These are phyloP conservation scores for Coendou prehensilis DNA, from an alignment of 2,797 vertebrate genomes.

Conservation along the genomic window DNA sequence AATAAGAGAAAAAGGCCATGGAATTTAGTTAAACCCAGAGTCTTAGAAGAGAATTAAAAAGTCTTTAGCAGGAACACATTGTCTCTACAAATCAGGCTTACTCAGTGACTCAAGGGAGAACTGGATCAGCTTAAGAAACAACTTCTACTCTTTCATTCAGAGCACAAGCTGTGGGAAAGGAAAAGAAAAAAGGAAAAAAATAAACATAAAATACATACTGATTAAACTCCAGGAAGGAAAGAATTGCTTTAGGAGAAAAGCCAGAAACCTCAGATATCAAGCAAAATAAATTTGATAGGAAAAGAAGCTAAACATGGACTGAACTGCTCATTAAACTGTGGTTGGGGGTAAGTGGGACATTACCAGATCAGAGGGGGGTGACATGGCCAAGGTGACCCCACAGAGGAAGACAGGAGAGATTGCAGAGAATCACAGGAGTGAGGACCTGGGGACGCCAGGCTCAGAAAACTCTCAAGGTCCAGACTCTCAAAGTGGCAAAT, in stretches of 20 bases:
- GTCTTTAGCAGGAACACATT: conserved; percentile 50
- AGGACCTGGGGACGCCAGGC: background rate
- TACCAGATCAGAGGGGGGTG: background rate
- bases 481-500: background rate
- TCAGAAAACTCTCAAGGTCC: background rate
- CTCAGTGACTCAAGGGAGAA: conserved; percentile 64
- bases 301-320: background rate
- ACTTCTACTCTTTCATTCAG: conserved; percentile 52
- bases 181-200: background rate
- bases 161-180: conserved; percentile 36
- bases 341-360: no score
- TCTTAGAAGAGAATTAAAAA: conserved; percentile 73
- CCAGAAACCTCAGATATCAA: background rate
- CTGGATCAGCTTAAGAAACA: conserved; percentile 62
- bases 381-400: background rate
- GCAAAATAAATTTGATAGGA: background rate
- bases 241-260: conserved; percentile 31
- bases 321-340: background rate
- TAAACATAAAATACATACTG: conserved; percentile 9
- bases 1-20: background rate
- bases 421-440: background rate
- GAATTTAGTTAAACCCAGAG: conserved; percentile 66
- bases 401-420: background rate
- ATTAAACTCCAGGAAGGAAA: conserved; percentile 53
- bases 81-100: conserved; percentile 72